Base-by-base conservation (phyloP, 2,797 vertebrate species). In the Cynopterus sphinx region DNA sequence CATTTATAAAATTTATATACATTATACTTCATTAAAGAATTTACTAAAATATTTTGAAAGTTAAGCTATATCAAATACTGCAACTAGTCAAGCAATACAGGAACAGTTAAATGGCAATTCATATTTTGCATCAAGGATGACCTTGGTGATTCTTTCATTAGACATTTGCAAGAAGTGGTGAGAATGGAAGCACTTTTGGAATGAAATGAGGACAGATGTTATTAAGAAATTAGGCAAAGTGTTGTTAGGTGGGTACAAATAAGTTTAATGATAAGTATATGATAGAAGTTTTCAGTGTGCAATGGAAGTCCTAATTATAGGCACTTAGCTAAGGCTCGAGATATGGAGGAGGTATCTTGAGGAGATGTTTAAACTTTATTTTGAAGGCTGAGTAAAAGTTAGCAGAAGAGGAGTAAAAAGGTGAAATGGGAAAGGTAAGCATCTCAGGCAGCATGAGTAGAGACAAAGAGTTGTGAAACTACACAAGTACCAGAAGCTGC, bases 21-120 rank as follows among this genome's bases (percentile, higher is more conserved):
- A 55, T 36, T 51, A 79, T 74, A 63, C 16, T 92, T 90, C 13
- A 86, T 75, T 68, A 89, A 61, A 63, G 49, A 39, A 68, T 87
- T 86, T 67, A 67, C 33, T 33, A 74, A 59, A 36, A 65, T 9
- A 43, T 51, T 46, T 4, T 57, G 9, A 39, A 26, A 2, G 2
- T 85, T 91, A 9, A 84, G 24, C 6, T 33, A 1, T 12, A 33
- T 70, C 5, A 59, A 63, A 51, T 78, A 46, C 19, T 73, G 9
- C 19, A 67, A 61, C 9, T 21, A 75, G 36, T 75, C 7, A 41
- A 88, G 10, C 7, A 61, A 68, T 9, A 79, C 10, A 61, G 46
- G 61, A 75, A 75, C 4, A 61, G 11, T 43, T 84, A 65, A 71
- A 28, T 75, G 13, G 9, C 75, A 8, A 55, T 83, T 94, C 49